Conservation (phyloP, 1,140 invertebrate species). For the Lordiphosa stackelbergi region DNA sequence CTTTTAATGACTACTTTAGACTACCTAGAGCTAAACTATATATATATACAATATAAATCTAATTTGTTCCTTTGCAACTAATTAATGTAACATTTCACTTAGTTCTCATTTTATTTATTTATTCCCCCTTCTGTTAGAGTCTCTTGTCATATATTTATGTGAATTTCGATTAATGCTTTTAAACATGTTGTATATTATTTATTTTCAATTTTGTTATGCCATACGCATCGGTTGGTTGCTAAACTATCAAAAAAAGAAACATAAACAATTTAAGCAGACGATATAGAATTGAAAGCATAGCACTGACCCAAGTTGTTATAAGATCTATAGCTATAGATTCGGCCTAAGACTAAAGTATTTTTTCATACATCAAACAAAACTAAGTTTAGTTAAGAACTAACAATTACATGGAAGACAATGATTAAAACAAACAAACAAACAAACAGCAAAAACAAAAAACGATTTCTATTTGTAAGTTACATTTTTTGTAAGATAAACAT, state of each 20-base stretch:
- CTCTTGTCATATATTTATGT: slow-evolving; percentile 17
- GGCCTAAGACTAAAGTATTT: slow-evolving; percentile 49
- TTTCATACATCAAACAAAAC: slow-evolving; percentile 39
- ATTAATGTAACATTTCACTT: slow-evolving; percentile 41
- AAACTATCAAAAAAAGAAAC: slow-evolving; percentile 8
- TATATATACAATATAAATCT: slow-evolving; percentile 39
- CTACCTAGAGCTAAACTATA: slow-evolving; percentile 1
- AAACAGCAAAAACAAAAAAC: slow-evolving; percentile 19
- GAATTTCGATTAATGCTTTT: slow-evolving; percentile 15
- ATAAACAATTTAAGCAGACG: slow-evolving; percentile 8
- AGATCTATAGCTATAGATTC: slow-evolving; percentile 19
- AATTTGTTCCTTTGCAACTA: slow-evolving; percentile 66
- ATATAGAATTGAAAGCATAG: slow-evolving; percentile 55
- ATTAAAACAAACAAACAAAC: slow-evolving; percentile 35
- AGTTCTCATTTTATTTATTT: slow-evolving; percentile 52
- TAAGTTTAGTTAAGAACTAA: slow-evolving; percentile 40
- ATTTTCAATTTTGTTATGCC: slow-evolving; percentile 70
- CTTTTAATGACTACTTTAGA: too few species aligned
- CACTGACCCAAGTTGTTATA: slow-evolving; percentile 62
- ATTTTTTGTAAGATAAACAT: slow-evolving; percentile 68
- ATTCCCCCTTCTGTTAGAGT: slow-evolving; percentile 15
- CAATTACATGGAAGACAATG: slow-evolving; percentile 64
- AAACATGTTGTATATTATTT: slow-evolving; percentile 63
- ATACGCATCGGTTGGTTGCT: slow-evolving; percentile 32
- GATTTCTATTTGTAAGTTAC: slow-evolving; percentile 20